Conservation (phyloP, 2,797 vertebrate species). For the Anas acuta region DNA sequence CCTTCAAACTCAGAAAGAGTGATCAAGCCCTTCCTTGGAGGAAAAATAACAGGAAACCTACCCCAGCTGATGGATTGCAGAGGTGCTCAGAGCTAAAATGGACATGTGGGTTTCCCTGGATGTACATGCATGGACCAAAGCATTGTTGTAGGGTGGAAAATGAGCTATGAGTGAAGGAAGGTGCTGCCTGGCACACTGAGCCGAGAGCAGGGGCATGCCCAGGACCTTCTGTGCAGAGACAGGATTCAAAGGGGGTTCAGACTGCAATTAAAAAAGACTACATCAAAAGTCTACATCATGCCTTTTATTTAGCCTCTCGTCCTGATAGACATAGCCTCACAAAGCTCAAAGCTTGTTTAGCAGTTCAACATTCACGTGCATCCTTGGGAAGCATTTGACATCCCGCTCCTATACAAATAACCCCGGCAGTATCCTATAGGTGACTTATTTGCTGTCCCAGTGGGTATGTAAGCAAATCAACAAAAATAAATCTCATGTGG, state of each 20-base stretch:
- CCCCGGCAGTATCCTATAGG: neutral
- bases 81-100: neutral
- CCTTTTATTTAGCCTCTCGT: neutral
- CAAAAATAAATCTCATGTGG: slow-evolving; percentile 41
- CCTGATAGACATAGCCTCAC: neutral
- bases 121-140: neutral
- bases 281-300: neutral
- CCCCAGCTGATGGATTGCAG: neutral
- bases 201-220: neutral
- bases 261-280: neutral
- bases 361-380: neutral
- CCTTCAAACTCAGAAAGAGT: neutral
- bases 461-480: slow-evolving; percentile 38
- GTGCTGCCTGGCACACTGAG: neutral
- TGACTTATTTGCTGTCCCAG: slow-evolving; percentile 18
- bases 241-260: neutral
- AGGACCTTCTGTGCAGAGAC: neutral
- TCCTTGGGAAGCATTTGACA: neutral
- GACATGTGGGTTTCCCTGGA: neutral
- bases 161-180: neutral
- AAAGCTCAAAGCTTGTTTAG: slow-evolving; percentile 1
- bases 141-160: neutral
- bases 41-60: neutral
- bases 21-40: neutral
- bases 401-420: neutral